Conservation (phyloP, 2,888 invertebrate species). For the Argyresthia goedartella region DNA sequence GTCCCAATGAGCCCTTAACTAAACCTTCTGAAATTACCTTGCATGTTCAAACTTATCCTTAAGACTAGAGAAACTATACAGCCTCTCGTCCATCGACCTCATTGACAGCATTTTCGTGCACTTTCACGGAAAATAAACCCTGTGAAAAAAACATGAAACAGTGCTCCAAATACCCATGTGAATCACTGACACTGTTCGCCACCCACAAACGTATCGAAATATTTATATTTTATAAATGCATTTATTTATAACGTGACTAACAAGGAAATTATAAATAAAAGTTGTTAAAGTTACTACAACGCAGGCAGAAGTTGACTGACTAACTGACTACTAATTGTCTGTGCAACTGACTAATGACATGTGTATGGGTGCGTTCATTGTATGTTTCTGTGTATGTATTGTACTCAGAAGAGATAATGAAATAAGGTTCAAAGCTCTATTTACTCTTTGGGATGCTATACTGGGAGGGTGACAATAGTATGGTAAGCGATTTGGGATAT, state of each 20-base stretch:
- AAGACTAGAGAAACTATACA: slow-evolving; percentile 48
- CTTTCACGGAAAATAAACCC: background rate
- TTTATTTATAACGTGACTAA: too few species aligned
- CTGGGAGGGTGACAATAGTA: slow-evolving; percentile 1
- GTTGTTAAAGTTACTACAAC: too few species aligned
- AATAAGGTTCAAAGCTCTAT: slow-evolving; percentile 1
- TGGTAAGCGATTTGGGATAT: background rate
- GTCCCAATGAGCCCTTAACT: too few species aligned
- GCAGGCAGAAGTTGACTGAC: too few species aligned
- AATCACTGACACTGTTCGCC: background rate
- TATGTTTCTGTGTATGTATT: too few species aligned
- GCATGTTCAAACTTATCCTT: slow-evolving; percentile 52
- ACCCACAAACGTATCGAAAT: background rate
- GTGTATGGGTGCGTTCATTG: background rate
- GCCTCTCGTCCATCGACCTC: slow-evolving; percentile 39
- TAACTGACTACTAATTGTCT: too few species aligned
- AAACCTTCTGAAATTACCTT: slow-evolving; percentile 41
- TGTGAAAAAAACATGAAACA: background rate
- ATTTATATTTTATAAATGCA: too few species aligned
- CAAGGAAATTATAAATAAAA: too few species aligned
- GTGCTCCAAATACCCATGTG: background rate
- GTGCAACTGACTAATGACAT: background rate
- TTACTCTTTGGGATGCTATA: background rate
- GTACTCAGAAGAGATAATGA: too few species aligned
- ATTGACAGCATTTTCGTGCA: slow-evolving; percentile 43